Evolutionary conservation across 1,140 invertebrate species (phyloP).

Genomic region (Pogonomyrmex californicus): DNA sequence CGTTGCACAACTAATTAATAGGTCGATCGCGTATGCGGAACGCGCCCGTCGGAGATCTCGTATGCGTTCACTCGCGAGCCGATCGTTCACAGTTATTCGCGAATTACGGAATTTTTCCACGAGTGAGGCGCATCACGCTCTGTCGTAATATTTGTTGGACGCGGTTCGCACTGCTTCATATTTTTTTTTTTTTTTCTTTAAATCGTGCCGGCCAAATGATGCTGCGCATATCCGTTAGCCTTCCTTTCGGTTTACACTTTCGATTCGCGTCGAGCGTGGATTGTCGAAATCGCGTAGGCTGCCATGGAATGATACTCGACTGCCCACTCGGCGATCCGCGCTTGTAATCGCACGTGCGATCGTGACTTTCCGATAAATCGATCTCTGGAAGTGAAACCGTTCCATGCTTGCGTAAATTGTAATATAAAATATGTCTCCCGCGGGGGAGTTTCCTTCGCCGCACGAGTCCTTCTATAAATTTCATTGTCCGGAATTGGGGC

Average conservation of each 20-base stretch:
- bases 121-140: not conserved
- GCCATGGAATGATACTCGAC: slow-evolving; percentile 74
- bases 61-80: not conserved
- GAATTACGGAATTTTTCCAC: not conserved
- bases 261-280: slow-evolving; percentile 44
- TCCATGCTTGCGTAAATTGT: slow-evolving; percentile 28
- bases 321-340: slow-evolving; percentile 57
- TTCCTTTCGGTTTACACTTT: slow-evolving; percentile 51
- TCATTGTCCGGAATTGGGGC: too few species aligned
- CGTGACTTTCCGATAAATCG: slow-evolving; percentile 19
- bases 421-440: not conserved
- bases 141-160: not conserved
- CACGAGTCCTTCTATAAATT: not conserved
- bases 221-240: not conserved
- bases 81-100: not conserved
- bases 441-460: not conserved
- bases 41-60: slow-evolving; percentile 29
- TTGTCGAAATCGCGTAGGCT: slow-evolving; percentile 75
- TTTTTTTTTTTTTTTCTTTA: not conserved
- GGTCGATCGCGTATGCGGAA: slow-evolving; percentile 61
- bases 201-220: not conserved
- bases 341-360: slow-evolving; percentile 23
- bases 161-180: not conserved
- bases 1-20: slow-evolving; percentile 76
- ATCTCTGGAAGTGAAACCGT: not conserved